Conservation (phyloP, 2,888 invertebrate species). For the Orchesellides sinensis region DNA sequence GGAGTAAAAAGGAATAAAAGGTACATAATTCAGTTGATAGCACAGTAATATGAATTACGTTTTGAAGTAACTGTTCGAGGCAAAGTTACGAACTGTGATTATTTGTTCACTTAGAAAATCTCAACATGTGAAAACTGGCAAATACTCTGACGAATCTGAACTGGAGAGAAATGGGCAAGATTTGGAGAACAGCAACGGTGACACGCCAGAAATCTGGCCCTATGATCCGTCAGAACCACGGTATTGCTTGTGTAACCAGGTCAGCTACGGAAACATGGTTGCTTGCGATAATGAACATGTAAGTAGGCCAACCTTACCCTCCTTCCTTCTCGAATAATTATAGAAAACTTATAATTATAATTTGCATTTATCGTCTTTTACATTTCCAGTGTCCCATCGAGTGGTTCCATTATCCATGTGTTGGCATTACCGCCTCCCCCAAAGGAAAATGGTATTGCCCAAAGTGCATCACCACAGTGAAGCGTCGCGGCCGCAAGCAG, state of each 20-base stretch:
- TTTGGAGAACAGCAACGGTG: conserved; percentile 41
- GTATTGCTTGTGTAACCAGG: conserved; percentile 93
- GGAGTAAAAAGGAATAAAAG: conserved; percentile 48
- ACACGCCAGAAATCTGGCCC: conserved; percentile 45
- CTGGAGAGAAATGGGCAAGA: conserved; percentile 30
- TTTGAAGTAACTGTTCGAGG: not conserved
- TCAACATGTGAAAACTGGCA: conserved; percentile 39
- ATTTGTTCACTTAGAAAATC: conserved; percentile 43
- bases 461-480: conserved; percentile 93
- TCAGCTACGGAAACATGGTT: conserved; percentile 95
- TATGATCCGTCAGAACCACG: conserved; percentile 87
- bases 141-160: conserved; percentile 37
- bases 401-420: conserved; percentile 99
- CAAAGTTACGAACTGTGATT: not conserved
- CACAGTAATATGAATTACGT: not conserved
- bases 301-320: conserved; percentile 36
- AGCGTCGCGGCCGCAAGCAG: conserved; percentile 82
- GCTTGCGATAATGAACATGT: conserved; percentile 97
- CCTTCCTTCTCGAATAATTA: not conserved
- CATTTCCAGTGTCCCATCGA: conserved; percentile 89
- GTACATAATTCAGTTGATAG: conserved; percentile 10
- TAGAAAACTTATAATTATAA: not conserved
- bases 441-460: conserved; percentile 99
- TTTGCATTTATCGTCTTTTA: no score
- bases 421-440: conserved; percentile 96